Evolutionary conservation across 2,113 vertebrate genomes (phyloP).

Genomic region (Crotalus viridis): DNA sequence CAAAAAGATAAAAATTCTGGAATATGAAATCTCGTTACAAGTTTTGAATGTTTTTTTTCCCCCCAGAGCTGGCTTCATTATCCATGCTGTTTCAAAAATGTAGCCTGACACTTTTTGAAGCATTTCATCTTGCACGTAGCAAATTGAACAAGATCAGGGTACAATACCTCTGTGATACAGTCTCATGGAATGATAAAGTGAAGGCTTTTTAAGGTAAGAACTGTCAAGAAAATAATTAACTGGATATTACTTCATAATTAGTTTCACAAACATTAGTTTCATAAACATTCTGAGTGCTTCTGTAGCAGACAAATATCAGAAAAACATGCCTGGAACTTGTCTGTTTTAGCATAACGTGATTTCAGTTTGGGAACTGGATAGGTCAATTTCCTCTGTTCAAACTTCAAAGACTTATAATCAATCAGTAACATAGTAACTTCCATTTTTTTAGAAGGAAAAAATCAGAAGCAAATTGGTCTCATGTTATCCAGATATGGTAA

Average conservation of each 20-base stretch:
- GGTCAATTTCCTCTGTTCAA: background rate
- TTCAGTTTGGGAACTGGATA: background rate
- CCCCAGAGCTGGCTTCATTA: background rate
- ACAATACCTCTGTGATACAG: background rate
- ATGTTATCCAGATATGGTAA: background rate
- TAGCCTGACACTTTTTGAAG: background rate
- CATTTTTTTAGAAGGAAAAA: background rate
- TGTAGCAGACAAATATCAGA: background rate
- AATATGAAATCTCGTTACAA: background rate
- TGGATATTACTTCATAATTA: background rate
- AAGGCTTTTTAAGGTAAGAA: background rate
- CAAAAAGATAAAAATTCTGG: background rate
- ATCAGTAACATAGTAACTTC: background rate
- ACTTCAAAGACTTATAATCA: background rate
- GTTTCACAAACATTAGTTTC: background rate
- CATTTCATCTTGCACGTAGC: background rate
- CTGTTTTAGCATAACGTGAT: background rate
- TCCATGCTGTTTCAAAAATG: background rate
- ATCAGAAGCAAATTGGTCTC: background rate
- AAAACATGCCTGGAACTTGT: background rate
- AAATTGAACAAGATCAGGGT: background rate
- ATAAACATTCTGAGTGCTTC: background rate
- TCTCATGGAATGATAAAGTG: background rate
- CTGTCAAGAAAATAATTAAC: background rate
- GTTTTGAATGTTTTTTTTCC: background rate